These are phyloP conservation scores for Cryptoblepharus egeriae DNA, from an alignment of 2,797 vertebrate species.

Conservation along the genomic window DNA sequence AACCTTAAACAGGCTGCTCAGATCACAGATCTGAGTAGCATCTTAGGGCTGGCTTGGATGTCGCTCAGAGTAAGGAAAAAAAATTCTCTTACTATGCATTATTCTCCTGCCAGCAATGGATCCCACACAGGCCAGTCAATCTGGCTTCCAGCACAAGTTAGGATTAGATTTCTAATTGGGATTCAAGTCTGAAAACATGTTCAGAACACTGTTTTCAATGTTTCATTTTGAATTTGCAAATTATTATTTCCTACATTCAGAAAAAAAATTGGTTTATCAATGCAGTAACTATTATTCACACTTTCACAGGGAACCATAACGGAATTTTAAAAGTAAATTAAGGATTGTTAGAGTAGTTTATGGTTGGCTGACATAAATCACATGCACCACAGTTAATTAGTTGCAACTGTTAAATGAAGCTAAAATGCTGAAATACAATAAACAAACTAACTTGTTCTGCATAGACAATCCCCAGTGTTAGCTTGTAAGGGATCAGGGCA, in stretches of 20 bases:
- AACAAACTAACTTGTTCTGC: background rate
- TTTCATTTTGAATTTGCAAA: background rate
- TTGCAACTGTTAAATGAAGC: background rate
- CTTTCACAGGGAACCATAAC: no score
- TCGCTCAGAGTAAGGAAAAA: no score
- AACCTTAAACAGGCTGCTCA: no score
- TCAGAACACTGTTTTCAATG: no score
- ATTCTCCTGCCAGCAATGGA: no score
- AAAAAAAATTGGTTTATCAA: background rate
- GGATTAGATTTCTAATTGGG: no score
- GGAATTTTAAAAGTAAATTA: background rate
- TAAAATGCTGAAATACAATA: background rate
- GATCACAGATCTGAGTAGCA: no score
- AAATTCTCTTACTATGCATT: no score
- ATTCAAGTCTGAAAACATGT: no score
- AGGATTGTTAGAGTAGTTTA: background rate
- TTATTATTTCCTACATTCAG: background rate
- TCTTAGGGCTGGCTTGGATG: no score
- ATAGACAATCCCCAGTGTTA: background rate
- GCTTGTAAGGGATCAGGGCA: slow-evolving; percentile 5
- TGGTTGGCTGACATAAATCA: background rate
- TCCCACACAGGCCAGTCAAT: no score
- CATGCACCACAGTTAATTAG: background rate
- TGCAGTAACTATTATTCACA: background rate
- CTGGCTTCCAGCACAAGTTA: no score